phyloP scores from a whole-genome alignment of 2,888 invertebrate species.

The Epistrophe grossulariae region DNA sequence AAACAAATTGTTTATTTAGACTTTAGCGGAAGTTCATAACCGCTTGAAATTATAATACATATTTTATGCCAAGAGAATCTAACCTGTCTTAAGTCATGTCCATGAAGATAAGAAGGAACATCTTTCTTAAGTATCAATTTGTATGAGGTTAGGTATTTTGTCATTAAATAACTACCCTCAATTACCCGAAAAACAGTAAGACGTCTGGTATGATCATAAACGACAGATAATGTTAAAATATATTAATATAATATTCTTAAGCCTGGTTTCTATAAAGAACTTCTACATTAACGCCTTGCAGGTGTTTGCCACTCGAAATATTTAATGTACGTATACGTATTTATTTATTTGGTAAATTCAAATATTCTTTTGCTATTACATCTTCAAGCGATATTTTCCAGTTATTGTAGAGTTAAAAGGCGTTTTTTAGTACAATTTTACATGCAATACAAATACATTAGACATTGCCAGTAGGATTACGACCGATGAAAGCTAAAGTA shows the following conservation, averaged over 20 bases:
- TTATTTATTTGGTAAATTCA: background rate
- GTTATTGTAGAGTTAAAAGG: too few species aligned
- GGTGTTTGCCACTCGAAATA: background rate
- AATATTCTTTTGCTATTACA: too few species aligned
- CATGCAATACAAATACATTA: too few species aligned
- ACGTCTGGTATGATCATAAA: background rate
- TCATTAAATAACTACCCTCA: background rate
- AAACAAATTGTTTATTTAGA: slow-evolving; percentile 15
- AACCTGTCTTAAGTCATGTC: background rate
- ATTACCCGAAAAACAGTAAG: background rate
- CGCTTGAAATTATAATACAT: background rate
- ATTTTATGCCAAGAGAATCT: slow-evolving; percentile 3
- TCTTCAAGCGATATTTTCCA: too few species aligned
- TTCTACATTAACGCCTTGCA: background rate
- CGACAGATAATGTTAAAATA: background rate
- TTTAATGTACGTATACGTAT: background rate
- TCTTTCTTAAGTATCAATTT: background rate
- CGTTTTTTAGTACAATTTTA: too few species aligned
- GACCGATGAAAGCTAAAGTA: too few species aligned
- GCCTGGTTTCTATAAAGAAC: background rate
- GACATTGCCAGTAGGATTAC: too few species aligned
- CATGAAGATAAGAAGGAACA: slow-evolving; percentile 10
- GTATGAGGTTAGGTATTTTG: background rate
- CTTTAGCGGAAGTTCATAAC: background rate
- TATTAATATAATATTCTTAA: background rate